Base-by-base conservation (phyloP, 1,140 invertebrate species). In the Eupristina koningsbergeri region DNA sequence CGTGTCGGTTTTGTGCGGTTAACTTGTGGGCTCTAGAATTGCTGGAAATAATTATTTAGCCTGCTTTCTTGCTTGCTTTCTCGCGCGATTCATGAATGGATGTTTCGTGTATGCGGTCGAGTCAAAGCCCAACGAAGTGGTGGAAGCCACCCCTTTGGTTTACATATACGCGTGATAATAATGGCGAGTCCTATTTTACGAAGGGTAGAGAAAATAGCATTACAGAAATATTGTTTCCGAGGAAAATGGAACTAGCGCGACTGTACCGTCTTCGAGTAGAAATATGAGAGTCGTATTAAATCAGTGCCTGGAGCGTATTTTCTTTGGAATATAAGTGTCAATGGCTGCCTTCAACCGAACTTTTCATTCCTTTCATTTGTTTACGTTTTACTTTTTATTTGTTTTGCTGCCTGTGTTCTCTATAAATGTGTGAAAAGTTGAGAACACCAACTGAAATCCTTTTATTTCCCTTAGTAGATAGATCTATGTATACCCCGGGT, bases 391-490 rank as follows among this genome's bases (percentile, higher is more conserved):
- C 47, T 50, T 50, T 58, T 58, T 26, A 26, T 58, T 26, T 58
- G 5, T 22, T 58, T 58, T 58, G 22, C 9, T 3, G 9, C 3
- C 3, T 26, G 1, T 50, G 15, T 50, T 50, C 47, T 50, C 17
- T 50, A 8, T 15, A 13, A 17, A 50, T 50, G 17, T 17, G 8
- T 50, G 13, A 2, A 9, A 13, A 50, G 47, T 58, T 13, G 53
- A 58, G 13, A 1, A 9, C 63, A 34, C 63, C 29, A 34, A 64
- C 63, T 47, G n/a, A 81, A 81, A 81, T 81, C 69, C 69, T 81
- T 81, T 81, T 73, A 81, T 81, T 81, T 81, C 69, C 74, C 69
- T 58, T 34, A 6, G 31, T 76, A 17, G 47, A 39, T 29, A 39
- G 17, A 19, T 47, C 15, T 47, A 67, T 17, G 47, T 36, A 50